Evolutionary conservation across 2,113 vertebrate species (phyloP).

Genomic region (Zosterops borbonicus): DNA sequence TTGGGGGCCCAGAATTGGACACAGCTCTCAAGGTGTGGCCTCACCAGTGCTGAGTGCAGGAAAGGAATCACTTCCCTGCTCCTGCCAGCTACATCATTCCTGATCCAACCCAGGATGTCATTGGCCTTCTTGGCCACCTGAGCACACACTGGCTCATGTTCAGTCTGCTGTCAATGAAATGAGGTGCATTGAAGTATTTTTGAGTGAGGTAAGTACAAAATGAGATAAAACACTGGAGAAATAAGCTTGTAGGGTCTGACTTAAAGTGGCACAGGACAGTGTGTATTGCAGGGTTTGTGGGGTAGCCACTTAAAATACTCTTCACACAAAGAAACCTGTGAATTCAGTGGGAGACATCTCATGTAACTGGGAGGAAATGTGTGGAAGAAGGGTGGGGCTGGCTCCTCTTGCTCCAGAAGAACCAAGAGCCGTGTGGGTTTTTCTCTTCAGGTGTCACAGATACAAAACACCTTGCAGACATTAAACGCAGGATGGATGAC

Average conservation of each 20-base stretch:
- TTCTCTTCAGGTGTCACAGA: neutral
- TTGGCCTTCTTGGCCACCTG: neutral
- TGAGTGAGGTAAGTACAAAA: neutral
- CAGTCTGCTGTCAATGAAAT: neutral
- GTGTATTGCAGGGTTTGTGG: neutral
- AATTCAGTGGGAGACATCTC: neutral
- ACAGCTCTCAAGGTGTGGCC: neutral
- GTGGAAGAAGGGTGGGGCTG: neutral
- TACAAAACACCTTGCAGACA: neutral
- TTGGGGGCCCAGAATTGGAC: neutral
- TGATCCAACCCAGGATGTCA: neutral
- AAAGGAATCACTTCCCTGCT: neutral
- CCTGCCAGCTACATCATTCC: neutral
- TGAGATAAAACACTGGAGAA: neutral
- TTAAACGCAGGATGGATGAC: accelerated
- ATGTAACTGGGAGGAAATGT: neutral
- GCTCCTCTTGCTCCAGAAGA: neutral
- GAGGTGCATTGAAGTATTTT: neutral
- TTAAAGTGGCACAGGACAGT: neutral
- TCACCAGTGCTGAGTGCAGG: neutral
- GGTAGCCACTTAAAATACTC: neutral
- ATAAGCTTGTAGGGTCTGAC: accelerated
- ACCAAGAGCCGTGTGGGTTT: neutral
- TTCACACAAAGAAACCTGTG: neutral
- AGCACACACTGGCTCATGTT: neutral